These are phyloP conservation scores for Sceloporus undulatus DNA, from an alignment of 2,113 vertebrate species.

Conservation along the genomic window DNA sequence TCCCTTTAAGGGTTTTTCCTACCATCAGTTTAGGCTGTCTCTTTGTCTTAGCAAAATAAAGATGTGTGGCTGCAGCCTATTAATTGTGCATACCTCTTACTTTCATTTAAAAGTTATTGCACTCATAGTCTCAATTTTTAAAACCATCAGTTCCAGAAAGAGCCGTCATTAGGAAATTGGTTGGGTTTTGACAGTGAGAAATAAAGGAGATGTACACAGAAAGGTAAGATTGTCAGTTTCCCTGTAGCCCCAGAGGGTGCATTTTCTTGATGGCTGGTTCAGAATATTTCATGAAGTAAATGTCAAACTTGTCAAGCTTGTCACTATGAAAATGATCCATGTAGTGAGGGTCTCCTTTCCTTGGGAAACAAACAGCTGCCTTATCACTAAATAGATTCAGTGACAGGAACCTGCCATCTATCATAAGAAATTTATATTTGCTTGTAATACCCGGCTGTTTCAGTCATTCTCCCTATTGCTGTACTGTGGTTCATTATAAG, in stretches of 20 bases:
- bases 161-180: conserved; percentile 34
- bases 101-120: conserved; percentile 49
- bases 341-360: conserved; percentile 79
- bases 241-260: conserved; percentile 71
- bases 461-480: conserved; percentile 44
- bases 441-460: conserved; percentile 60
- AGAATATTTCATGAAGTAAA: conserved; percentile 80
- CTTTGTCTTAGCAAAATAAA: conserved; percentile 29
- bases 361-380: conserved; percentile 81
- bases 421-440: conserved; percentile 64
- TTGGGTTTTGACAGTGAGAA: conserved; percentile 67
- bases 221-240: conserved; percentile 78
- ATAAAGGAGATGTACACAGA: conserved; percentile 78
- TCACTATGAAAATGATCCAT: conserved; percentile 84
- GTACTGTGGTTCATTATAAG: conserved; percentile 25
- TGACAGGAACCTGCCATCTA: conserved; percentile 73
- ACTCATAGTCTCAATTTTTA: conserved; percentile 37
- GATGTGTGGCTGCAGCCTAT: conserved; percentile 37
- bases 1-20: neutral
- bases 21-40: neutral
- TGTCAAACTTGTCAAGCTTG: conserved; percentile 85
- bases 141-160: conserved; percentile 42
- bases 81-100: conserved; percentile 58
- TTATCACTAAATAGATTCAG: conserved; percentile 68
- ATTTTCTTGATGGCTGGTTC: conserved; percentile 79